Evolutionary conservation across 2,797 vertebrate genomes (phyloP).

Genomic region (Percopsis omiscomaycus): DNA sequence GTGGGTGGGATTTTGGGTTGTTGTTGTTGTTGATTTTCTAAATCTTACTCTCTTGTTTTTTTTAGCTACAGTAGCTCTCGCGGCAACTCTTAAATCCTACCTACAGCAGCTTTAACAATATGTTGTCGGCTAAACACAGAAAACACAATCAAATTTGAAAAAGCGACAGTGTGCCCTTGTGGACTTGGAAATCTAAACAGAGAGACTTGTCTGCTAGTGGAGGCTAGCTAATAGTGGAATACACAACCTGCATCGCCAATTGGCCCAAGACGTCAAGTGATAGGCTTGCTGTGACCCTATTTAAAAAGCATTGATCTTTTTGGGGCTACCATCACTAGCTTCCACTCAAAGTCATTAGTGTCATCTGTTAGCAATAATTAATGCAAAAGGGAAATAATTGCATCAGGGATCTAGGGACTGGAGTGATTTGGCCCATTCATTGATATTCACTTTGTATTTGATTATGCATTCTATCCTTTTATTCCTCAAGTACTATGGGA

Average conservation of each 20-base stretch:
- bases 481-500: constrained; percentile 73
- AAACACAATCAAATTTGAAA: too few species aligned
- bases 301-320: constrained; percentile 78
- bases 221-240: neutral
- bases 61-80: too few species aligned
- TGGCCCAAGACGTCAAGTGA: constrained; percentile 50
- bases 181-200: neutral
- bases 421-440: constrained; percentile 77
- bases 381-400: constrained; percentile 94
- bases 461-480: constrained; percentile 76
- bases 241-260: constrained; percentile 29
- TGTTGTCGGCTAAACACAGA: neutral
- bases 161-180: neutral
- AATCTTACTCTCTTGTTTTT: too few species aligned
- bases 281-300: constrained; percentile 46
- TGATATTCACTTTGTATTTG: constrained; percentile 87
- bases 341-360: constrained; percentile 91
- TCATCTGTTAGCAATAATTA: constrained; percentile 95
- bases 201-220: neutral
- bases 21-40: too few species aligned
- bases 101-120: neutral
- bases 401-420: constrained; percentile 86
- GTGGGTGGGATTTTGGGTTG: too few species aligned
- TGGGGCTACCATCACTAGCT: constrained; percentile 74
- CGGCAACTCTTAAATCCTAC: neutral